A percentile compares a stretch with the other conserved stretches of the same genome.
These are phyloP conservation scores for Drosophila truncata DNA, from an alignment of 1,140 invertebrate species.

Conservation along the genomic window DNA sequence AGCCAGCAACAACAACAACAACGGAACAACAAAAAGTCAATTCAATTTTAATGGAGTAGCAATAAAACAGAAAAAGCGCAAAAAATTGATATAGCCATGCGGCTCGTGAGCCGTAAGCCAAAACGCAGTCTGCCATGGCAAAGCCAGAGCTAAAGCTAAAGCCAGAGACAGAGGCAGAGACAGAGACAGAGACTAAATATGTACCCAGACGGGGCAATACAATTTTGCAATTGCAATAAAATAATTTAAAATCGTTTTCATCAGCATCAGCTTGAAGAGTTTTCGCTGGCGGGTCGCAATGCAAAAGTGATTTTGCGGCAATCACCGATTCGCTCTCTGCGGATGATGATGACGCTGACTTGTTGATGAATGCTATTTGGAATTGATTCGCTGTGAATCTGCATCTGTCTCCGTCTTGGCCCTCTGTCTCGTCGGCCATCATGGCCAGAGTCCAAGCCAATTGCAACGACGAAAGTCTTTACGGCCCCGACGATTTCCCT, in stretches of 20 bases:
- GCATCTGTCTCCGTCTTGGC: conserved; percentile 16
- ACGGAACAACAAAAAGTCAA: conserved; percentile 66
- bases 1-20: conserved; percentile 14
- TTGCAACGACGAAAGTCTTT: conserved; percentile 57
- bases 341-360: conserved; percentile 41
- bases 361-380: conserved; percentile 76
- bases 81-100: conserved; percentile 69
- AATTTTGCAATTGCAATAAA: conserved; percentile 83
- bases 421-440: conserved; percentile 41
- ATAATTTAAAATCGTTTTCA: conserved; percentile 85
- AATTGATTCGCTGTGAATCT: conserved; percentile 79
- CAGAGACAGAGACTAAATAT: conserved; percentile 14
- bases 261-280: conserved; percentile 80
- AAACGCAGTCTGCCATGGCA: conserved; percentile 19
- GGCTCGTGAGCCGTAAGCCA: conserved; percentile 42
- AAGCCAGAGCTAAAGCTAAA: conserved; percentile 12
- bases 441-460: conserved; percentile 66
- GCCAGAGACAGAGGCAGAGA: conserved; percentile 23
- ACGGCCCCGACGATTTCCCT: conserved; percentile 69
- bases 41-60: conserved; percentile 83
- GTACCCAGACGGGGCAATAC: conserved; percentile 58
- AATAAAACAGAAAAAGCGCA: conserved; percentile 81
- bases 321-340: conserved; percentile 49
- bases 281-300: conserved; percentile 55
- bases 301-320: conserved; percentile 74